Conservation (phyloP, 2,113 vertebrate genomes). For the Xenus cinereus region DNA sequence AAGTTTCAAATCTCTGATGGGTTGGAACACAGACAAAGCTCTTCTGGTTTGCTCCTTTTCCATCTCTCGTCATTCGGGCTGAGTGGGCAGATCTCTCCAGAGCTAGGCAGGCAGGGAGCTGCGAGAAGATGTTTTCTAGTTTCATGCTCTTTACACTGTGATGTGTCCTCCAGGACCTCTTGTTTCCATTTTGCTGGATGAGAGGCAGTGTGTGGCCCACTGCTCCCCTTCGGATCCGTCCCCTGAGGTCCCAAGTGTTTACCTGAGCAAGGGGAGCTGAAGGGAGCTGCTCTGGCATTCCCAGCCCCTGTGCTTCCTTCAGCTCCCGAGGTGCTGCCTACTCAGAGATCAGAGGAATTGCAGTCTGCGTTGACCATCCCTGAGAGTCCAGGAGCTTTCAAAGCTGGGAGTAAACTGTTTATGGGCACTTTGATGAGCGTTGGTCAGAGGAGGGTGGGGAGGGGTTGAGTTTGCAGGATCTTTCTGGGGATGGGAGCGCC, state of each 20-base stretch:
- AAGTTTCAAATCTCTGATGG: background rate
- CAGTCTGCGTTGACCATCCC: background rate
- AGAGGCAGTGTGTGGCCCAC: background rate
- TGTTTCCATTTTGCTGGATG: background rate
- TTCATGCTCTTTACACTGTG: background rate
- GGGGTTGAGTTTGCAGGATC: background rate
- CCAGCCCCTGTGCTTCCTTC: background rate
- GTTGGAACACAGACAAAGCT: background rate
- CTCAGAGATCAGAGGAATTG: background rate
- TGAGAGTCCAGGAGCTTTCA: background rate
- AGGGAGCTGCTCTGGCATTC: background rate
- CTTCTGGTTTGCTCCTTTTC: conserved; percentile 14
- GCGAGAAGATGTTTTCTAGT: background rate
- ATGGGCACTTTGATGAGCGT: background rate
- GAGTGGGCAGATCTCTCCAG: conserved; percentile 40
- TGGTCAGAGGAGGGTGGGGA: background rate
- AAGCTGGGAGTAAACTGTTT: background rate
- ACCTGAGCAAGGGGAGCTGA: background rate
- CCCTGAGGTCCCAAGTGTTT: background rate
- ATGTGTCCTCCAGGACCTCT: background rate
- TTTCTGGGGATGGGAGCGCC: background rate
- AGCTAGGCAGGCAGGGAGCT: background rate
- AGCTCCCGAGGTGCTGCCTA: background rate
- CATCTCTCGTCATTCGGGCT: background rate
- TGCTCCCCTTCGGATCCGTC: background rate